These are phyloP conservation scores for Misgurnus mizolepis DNA, from an alignment of 2,113 vertebrate species.

Conservation along the genomic window DNA sequence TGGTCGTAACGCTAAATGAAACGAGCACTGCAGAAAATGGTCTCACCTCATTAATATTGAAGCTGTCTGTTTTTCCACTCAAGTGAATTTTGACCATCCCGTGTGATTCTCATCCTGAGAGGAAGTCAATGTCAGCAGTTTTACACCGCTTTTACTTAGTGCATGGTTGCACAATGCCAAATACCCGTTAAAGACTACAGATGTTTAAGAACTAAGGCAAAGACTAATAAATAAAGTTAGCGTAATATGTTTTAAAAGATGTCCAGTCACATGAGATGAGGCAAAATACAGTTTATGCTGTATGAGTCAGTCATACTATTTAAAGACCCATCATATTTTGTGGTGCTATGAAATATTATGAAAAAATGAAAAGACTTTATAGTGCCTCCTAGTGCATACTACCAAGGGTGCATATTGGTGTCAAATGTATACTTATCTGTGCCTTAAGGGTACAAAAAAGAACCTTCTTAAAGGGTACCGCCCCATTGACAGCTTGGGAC, in stretches of 20 bases:
- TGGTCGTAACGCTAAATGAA: background rate
- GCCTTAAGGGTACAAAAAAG: no score
- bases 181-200: background rate
- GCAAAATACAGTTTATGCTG: background rate
- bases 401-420: no score
- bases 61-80: slow-evolving; percentile 33
- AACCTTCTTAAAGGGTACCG: no score
- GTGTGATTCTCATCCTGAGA: slow-evolving; percentile 71
- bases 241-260: background rate
- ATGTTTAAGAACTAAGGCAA: slow-evolving; percentile 24
- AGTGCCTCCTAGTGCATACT: no score
- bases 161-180: slow-evolving; percentile 56
- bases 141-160: slow-evolving; percentile 59
- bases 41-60: slow-evolving; percentile 55
- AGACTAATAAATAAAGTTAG: background rate
- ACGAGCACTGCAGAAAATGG: background rate
- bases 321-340: no score
- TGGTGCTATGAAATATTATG: no score
- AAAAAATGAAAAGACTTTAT: no score
- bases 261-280: background rate
- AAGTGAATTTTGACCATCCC: slow-evolving; percentile 63
- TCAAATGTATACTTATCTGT: no score
- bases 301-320: no score
- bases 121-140: slow-evolving; percentile 74
- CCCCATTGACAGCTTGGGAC: no score